These are phyloP conservation scores for Microhierax caerulescens DNA, from an alignment of 2,797 vertebrate genomes.

Conservation along the genomic window DNA sequence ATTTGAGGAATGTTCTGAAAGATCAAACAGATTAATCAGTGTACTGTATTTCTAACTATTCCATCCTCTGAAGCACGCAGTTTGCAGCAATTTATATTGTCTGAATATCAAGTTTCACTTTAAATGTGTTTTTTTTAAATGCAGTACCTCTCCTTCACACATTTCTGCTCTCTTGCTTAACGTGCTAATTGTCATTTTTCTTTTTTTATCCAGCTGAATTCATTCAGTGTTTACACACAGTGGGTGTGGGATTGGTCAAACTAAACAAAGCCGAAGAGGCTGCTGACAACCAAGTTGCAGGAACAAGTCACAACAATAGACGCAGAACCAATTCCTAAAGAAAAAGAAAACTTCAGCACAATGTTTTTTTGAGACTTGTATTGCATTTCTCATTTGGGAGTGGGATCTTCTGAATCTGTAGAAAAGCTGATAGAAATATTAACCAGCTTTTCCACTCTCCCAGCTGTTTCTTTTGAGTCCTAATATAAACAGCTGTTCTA, in stretches of 20 bases:
- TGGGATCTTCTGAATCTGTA: not conserved
- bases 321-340: not conserved
- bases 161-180: not conserved
- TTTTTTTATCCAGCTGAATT: not conserved
- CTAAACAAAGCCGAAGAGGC: not conserved
- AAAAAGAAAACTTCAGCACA: not conserved
- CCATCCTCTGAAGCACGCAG: not conserved
- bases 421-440: not conserved
- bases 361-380: not conserved
- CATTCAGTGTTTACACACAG: conserved; percentile 13
- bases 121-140: not conserved
- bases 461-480: not conserved
- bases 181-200: not conserved
- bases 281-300: not conserved
- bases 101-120: not conserved
- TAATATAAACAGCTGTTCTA: not conserved
- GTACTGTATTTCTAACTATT: not conserved
- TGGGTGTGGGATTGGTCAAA: not conserved
- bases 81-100: not conserved
- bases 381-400: not conserved
- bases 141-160: not conserved
- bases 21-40: conserved; percentile 3
- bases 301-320: not conserved
- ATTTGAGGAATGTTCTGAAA: conserved; percentile 15
- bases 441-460: not conserved